Conservation (phyloP, 2,888 invertebrate species). For the Ophion obscuratus region DNA sequence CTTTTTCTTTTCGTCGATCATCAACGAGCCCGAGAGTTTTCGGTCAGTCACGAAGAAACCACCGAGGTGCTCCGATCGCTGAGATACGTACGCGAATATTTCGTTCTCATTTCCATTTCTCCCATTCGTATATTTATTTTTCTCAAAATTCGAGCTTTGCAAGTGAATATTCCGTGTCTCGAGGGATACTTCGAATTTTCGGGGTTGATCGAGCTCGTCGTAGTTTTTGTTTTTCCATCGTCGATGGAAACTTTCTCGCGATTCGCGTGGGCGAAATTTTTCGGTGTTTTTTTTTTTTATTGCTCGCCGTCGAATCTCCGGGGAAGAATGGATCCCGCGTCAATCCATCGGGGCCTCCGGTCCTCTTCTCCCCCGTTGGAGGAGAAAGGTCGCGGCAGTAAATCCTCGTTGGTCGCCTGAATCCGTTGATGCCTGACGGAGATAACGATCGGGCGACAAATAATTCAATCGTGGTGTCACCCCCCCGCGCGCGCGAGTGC, state of each 20-base stretch:
- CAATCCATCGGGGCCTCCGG: conserved; percentile 48
- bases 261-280: conserved; percentile 29
- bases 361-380: conserved; percentile 12
- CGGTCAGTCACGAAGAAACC: conserved; percentile 67
- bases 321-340: conserved; percentile 46
- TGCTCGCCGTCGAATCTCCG: conserved; percentile 29
- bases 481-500: neutral
- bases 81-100: conserved; percentile 30
- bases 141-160: neutral
- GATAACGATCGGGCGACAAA: conserved; percentile 65
- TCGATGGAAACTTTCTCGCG: conserved; percentile 38
- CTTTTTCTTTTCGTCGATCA: conserved; percentile 60
- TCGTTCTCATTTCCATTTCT: neutral
- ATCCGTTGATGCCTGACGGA: conserved; percentile 50
- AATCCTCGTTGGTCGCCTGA: conserved; percentile 59
- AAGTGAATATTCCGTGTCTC: conserved; percentile 6
- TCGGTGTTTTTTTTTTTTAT: conserved; percentile 19
- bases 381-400: conserved; percentile 62
- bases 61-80: conserved; percentile 61
- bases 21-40: conserved; percentile 53
- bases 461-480: conserved; percentile 67
- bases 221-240: neutral
- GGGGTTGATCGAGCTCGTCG: conserved; percentile 22
- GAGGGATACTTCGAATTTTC: conserved; percentile 2
- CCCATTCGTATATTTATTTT: neutral